Percentiles rank a stretch among this genome's conserved stretches.
phyloP scores from a whole-genome alignment of 2,797 vertebrate genomes.

The Miichthys miiuy region DNA sequence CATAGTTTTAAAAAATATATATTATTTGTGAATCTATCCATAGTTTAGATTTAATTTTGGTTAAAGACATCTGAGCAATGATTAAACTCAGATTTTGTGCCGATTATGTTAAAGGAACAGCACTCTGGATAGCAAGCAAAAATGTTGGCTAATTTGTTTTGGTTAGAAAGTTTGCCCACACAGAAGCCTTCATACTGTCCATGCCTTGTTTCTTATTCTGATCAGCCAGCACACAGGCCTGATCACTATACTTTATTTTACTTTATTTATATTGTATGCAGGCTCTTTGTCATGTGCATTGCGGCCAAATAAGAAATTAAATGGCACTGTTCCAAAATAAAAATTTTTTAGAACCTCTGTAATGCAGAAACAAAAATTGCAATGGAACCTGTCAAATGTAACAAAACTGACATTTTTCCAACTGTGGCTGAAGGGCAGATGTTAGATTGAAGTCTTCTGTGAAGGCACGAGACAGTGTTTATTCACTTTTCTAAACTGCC shows the following conservation, averaged over 20 bases:
- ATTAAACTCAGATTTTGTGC: not conserved
- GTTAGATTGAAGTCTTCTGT: not conserved
- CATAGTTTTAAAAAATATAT: too few species aligned
- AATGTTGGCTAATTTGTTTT: constrained; percentile 17
- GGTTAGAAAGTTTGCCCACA: constrained; percentile 3
- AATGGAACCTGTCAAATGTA: constrained; percentile 20
- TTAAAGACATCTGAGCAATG: not conserved
- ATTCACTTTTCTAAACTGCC: constrained; percentile 16
- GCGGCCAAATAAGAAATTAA: not conserved
- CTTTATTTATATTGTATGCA: not conserved
- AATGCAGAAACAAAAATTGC: constrained; percentile 1
- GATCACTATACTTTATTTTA: not conserved
- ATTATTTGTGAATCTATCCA: not conserved
- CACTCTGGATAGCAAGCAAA: constrained; percentile 1
- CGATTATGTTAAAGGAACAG: not conserved
- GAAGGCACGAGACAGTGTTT: constrained; percentile 21
- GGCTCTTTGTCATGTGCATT: constrained; percentile 3
- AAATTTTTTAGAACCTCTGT: not conserved
- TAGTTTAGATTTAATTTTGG: not conserved
- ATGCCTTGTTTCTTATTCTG: constrained; percentile 3
- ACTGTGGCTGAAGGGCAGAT: constrained; percentile 14
- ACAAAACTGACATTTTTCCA: not conserved
- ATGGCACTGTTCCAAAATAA: not conserved
- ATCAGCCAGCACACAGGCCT: constrained; percentile 19
- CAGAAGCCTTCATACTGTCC: constrained; percentile 14